Base-by-base conservation (phyloP, 2,888 invertebrate species). In the Amiota communis region DNA sequence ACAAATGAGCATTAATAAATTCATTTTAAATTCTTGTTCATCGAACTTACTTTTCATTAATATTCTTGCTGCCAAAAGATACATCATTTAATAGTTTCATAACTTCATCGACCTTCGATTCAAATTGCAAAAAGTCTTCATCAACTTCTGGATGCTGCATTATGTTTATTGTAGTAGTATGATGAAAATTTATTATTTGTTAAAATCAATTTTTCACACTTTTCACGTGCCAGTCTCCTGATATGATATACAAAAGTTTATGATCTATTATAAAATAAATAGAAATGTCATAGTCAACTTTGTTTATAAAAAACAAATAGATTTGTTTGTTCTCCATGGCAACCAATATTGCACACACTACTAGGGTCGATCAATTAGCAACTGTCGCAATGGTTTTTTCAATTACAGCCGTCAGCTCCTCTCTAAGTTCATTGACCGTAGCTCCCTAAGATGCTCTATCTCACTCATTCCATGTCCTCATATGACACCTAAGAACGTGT, bases 101-200 rank as follows among this genome's bases (percentile, higher is more conserved):
- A 12, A 90, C 89, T 75, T 88, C 84, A 67, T 88, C 81, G 6
- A 90, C 86, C 79, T 89, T 90, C 1, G 86, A 85, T 77, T 90
- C 89, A 72, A 90, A 90, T 6, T 85, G 83, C 9, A 83, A 72
- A 75, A 90, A 88, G 53, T 89, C 89, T 36, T 83, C 83, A 10
- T 86, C 84, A 61, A 78, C 72, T 71, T 74, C 53, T n/a, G 75
- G 65, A 4, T 69, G 51, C 46, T 80, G 76, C 81, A 82, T 81
- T 64, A 70, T 79, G 49, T 13, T 20, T n/a, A n/a, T n/a, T n/a
- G n/a, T n/a, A n/a, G 46, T 15, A 15, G 6, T 6, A 36, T 1
- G 6, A 36, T 6, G 8, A 0, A 56, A 13, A 56, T 49, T 49
- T 63, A 56, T 65, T 46, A 15, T 49, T 61, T 67, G 36, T 36